A percentile compares a stretch with the other conserved stretches of the same genome.
Evolutionary conservation across 2,113 vertebrate genomes (phyloP).

Genomic region (Cacatua alba): DNA sequence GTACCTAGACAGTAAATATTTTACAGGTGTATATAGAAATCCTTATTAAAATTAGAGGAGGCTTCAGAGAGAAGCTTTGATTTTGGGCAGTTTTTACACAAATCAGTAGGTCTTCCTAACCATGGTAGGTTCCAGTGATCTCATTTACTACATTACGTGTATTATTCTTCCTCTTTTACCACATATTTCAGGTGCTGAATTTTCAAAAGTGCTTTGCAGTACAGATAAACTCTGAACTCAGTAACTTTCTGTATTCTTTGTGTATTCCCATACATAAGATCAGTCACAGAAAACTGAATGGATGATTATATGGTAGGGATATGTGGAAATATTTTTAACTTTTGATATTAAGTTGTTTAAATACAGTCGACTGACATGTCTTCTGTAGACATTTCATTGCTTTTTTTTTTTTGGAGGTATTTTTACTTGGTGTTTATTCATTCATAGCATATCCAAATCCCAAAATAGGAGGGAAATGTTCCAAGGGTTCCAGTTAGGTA

Average conservation of each 20-base stretch:
- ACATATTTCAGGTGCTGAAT: not conserved
- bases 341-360: not conserved
- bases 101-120: rapidly evolving
- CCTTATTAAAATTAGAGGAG: not conserved
- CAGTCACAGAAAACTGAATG: not conserved
- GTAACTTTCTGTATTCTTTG: not conserved
- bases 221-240: not conserved
- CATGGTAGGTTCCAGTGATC: not conserved
- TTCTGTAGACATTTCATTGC: not conserved
- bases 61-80: not conserved
- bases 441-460: not conserved
- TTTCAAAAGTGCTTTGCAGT: not conserved
- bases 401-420: not conserved
- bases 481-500: not conserved
- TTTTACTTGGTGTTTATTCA: not conserved
- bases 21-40: not conserved
- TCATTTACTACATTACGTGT: not conserved
- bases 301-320: not conserved
- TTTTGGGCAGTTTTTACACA: not conserved
- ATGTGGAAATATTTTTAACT: not conserved
- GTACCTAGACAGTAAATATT: not conserved
- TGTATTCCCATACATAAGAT: not conserved
- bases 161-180: not conserved
- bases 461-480: not conserved
- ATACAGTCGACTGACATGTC: not conserved